Evolutionary conservation across 2,113 vertebrate genomes (phyloP).

Genomic region (Dascyllus trimaculatus): DNA sequence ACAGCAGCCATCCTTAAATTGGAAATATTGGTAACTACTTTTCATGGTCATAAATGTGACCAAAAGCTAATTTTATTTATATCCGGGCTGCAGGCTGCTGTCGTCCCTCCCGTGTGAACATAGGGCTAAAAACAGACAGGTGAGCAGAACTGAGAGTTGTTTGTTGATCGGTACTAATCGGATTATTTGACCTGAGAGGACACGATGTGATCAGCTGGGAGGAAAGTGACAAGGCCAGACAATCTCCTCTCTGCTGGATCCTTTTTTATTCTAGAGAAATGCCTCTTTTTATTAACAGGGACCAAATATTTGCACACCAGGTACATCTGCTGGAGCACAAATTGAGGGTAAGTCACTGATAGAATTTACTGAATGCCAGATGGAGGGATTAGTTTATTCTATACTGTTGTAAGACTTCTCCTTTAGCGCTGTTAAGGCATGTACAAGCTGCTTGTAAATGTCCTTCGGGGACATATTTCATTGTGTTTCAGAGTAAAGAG

Average conservation of each 20-base stretch:
- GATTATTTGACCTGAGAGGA: constrained; percentile 63
- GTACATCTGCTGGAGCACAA: constrained; percentile 84
- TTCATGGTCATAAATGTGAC: no score
- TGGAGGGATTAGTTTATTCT: neutral
- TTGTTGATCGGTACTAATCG: constrained; percentile 62
- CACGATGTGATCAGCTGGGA: constrained; percentile 14
- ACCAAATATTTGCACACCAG: constrained; percentile 84
- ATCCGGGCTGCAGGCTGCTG: neutral
- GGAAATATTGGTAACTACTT: no score
- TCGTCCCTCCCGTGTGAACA: neutral
- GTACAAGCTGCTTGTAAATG: neutral
- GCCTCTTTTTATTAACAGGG: constrained; percentile 80
- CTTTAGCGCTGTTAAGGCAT: neutral
- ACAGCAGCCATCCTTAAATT: no score
- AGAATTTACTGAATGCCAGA: neutral
- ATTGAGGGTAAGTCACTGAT: constrained; percentile 73
- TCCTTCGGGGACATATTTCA: neutral
- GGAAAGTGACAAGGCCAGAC: neutral
- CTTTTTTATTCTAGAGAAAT: constrained; percentile 55
- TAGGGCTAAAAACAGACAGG: constrained; percentile 1
- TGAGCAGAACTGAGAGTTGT: constrained; percentile 27
- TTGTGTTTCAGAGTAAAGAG: constrained; percentile 85
- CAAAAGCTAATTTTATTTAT: no score
- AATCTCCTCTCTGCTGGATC: neutral
- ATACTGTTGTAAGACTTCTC: accelerated